A percentile compares a stretch with the other conserved stretches of the same genome.
Conservation (phyloP, 1,140 invertebrate species). For the Anthonomus grandis region DNA sequence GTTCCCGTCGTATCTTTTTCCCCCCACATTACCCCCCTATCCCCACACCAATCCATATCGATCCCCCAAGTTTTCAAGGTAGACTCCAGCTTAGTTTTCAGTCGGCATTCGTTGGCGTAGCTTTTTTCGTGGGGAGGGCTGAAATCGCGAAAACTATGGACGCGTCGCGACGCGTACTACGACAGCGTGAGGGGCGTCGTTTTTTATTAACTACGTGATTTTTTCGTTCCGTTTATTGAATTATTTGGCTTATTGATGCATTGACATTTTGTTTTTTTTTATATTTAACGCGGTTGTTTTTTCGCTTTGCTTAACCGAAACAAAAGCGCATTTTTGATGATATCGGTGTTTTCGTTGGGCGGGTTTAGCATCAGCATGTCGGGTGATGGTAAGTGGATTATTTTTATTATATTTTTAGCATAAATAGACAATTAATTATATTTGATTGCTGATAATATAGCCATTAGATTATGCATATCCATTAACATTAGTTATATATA, state of each 20-base stretch:
- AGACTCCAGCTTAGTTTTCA: slow-evolving; percentile 17
- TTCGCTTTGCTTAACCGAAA: neutral
- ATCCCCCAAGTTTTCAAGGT: slow-evolving; percentile 25
- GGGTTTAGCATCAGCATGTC: slow-evolving; percentile 25
- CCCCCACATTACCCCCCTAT: neutral
- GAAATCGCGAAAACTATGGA: slow-evolving; percentile 11
- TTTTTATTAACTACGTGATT: neutral
- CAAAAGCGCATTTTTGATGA: slow-evolving; percentile 15
- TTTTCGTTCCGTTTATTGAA: too few relatives aligned
- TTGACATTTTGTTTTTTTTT: too few relatives aligned
- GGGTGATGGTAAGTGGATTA: slow-evolving; percentile 24
- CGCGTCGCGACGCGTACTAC: slow-evolving; percentile 8
- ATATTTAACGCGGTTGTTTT: neutral
- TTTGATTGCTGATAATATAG: too few relatives aligned
- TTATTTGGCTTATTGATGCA: too few relatives aligned
- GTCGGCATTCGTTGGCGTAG: too few relatives aligned
- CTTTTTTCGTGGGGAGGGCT: slow-evolving; percentile 13
- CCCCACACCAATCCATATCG: slow-evolving; percentile 9
- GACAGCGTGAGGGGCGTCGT: slow-evolving; percentile 15
- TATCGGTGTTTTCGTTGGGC: slow-evolving; percentile 24
- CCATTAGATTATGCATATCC: too few relatives aligned
- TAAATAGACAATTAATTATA: too few relatives aligned
- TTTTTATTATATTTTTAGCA: too few relatives aligned
- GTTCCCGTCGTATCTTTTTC: neutral
- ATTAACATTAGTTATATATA: too few relatives aligned